Evolutionary conservation across 1,140 invertebrate genomes (phyloP), one percentile per base, ranked within the genome.

Genomic region (Heterodera carotae): DNA sequence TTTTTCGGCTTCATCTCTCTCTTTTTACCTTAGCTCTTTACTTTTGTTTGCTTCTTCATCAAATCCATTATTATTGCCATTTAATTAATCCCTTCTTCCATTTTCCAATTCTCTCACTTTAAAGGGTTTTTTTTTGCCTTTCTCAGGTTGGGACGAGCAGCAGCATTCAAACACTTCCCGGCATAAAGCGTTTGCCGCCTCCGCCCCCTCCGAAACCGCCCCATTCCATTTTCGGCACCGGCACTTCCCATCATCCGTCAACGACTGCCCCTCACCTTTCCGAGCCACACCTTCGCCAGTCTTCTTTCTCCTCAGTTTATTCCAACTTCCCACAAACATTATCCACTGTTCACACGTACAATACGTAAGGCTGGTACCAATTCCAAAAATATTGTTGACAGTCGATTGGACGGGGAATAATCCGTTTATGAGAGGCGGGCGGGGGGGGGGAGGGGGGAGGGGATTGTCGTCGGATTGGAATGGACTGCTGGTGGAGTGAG

Each of bases 391-490:
- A 53, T 15, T 53, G 48, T 22, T 53, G 48, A 53, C 48, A 53
- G 48, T 66, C n/a, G 62, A 66, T 66, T 66, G n/a, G 60, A 31
- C 7, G 27, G 62, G 10, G 8, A 34, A 66, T 66, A 66, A 66
- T 66, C 62, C 27, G 62, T 66, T 66, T 66, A 66, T 29, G 62
- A n/a, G 62, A 2, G 62, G 25, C n/a, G n/a, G n/a, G n/a, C n/a
- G 62, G 25, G 62, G 48, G 18, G 48, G 48, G 48, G 48, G 48
- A 15, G 48, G 48, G 10, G 62, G n/a, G 27, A 25, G 22, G 62
- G 62, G 62, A 66, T 66, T 66, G 62, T 66, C 33, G 62, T 34
- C 27, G 62, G 27, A n/a, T 34, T 66, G 62, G 62, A n/a, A 27
- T 43, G 1, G 33, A 29, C 33, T 6, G 27, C 5, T 10, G 12